These are phyloP conservation scores for Struthidea cinerea DNA, from an alignment of 2,113 vertebrate species.

Conservation along the genomic window DNA sequence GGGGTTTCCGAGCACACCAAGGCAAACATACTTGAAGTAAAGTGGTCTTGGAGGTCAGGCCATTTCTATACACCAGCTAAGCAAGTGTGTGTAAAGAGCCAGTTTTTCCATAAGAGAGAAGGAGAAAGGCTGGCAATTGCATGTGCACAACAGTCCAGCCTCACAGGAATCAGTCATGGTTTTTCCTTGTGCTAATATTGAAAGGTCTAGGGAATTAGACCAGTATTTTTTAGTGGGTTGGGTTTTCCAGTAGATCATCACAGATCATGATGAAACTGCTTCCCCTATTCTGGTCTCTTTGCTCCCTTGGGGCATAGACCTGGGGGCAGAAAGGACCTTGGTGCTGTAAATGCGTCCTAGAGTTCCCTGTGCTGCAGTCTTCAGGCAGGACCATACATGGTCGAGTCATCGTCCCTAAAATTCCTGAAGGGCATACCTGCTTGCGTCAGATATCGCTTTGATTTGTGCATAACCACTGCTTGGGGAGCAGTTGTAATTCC, in stretches of 20 bases:
- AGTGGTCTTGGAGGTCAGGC: neutral
- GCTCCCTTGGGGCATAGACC: neutral
- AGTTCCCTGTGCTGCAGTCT: neutral
- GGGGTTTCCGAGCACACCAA: neutral
- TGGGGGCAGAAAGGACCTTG: neutral
- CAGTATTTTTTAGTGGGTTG: neutral
- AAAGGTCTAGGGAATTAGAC: neutral
- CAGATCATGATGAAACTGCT: neutral
- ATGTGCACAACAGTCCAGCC: neutral
- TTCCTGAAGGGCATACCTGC: neutral
- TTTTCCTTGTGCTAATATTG: neutral
- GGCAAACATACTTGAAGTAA: neutral
- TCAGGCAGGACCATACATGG: neutral
- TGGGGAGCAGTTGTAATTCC: neutral
- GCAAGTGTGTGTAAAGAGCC: neutral
- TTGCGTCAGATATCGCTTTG: fast-evolving
- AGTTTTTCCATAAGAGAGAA: neutral
- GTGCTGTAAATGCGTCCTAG: neutral
- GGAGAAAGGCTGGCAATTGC: neutral
- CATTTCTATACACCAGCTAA: fast-evolving
- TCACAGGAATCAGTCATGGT: neutral
- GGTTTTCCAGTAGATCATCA: neutral
- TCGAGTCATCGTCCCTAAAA: fast-evolving
- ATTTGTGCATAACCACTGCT: neutral
- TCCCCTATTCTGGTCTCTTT: neutral